Conservation (phyloP, 2,888 invertebrate species). For the Spodoptera littoralis region DNA sequence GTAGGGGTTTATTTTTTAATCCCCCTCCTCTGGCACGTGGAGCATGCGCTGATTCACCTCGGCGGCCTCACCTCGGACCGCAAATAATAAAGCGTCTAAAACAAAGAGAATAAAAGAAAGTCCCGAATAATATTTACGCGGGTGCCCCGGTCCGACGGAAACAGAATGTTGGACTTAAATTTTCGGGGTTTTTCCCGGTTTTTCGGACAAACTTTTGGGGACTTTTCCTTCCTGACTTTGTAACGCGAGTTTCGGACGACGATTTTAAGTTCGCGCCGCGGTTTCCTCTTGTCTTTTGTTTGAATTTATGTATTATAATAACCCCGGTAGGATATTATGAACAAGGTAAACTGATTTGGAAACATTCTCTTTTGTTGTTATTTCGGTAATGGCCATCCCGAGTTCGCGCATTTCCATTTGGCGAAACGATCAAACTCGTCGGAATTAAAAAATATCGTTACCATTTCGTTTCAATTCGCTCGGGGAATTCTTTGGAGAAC, state of each 20-base stretch:
- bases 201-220: conserved; percentile 77
- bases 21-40: conserved; percentile 13
- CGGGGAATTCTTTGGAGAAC: conserved; percentile 39
- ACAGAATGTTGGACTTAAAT: conserved; percentile 79
- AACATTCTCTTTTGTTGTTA: conserved; percentile 64
- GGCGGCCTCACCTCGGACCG: conserved; percentile 65
- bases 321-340: conserved; percentile 74
- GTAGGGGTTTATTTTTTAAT: conserved; percentile 59
- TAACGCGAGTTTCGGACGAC: conserved; percentile 77
- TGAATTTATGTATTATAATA: conserved; percentile 78
- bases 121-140: conserved; percentile 84
- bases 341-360: conserved; percentile 70
- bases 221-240: conserved; percentile 83
- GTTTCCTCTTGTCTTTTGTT: conserved; percentile 78
- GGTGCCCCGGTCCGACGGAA: conserved; percentile 76
- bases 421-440: conserved; percentile 48
- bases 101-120: conserved; percentile 83
- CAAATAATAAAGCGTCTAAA: conserved; percentile 82
- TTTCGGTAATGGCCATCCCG: conserved; percentile 52
- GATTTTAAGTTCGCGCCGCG: conserved; percentile 76
- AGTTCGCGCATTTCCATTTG: conserved; percentile 51
- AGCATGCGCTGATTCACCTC: conserved; percentile 59
- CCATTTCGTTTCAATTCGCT: conserved; percentile 43
- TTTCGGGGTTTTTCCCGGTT: conserved; percentile 79
- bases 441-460: conserved; percentile 51